phyloP scores from a whole-genome alignment of 2,113 vertebrate species.

The Pteruthius melanotis region DNA sequence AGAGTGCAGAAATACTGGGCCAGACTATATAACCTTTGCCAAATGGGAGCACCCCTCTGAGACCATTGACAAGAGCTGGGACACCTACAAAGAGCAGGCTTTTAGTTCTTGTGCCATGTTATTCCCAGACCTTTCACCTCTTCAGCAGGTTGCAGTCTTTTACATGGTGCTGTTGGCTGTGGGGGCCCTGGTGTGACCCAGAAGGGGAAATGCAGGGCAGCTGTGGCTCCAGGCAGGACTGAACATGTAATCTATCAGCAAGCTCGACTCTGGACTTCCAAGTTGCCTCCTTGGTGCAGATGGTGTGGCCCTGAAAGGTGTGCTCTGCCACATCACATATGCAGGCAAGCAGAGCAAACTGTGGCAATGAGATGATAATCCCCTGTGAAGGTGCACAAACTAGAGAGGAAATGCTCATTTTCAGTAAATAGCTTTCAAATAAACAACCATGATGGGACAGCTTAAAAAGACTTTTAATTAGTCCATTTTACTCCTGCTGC shows the following conservation, averaged over 20 bases:
- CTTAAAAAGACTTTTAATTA: constrained; percentile 7
- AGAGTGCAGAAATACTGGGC: neutral
- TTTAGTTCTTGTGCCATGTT: neutral
- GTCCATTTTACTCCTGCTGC: neutral
- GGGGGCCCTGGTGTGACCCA: neutral
- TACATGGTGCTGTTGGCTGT: neutral
- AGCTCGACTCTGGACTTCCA: neutral
- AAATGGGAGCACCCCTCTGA: neutral
- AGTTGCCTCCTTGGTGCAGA: neutral
- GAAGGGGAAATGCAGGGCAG: neutral
- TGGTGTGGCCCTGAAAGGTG: neutral
- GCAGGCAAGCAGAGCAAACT: neutral
- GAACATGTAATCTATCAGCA: neutral
- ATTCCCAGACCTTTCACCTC: neutral
- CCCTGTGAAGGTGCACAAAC: neutral
- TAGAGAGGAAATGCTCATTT: neutral
- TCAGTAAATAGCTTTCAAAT: neutral
- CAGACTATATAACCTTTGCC: neutral
- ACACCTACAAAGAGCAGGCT: neutral
- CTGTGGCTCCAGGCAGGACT: neutral
- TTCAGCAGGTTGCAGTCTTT: neutral
- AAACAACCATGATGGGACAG: neutral
- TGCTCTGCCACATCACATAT: neutral
- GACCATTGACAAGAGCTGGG: neutral
- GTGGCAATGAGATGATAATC: neutral